A percentile compares a stretch with the other conserved stretches of the same genome.
These are phyloP conservation scores for Vanacampus margaritifer DNA, from an alignment of 2,113 vertebrate genomes.

Conservation along the genomic window DNA sequence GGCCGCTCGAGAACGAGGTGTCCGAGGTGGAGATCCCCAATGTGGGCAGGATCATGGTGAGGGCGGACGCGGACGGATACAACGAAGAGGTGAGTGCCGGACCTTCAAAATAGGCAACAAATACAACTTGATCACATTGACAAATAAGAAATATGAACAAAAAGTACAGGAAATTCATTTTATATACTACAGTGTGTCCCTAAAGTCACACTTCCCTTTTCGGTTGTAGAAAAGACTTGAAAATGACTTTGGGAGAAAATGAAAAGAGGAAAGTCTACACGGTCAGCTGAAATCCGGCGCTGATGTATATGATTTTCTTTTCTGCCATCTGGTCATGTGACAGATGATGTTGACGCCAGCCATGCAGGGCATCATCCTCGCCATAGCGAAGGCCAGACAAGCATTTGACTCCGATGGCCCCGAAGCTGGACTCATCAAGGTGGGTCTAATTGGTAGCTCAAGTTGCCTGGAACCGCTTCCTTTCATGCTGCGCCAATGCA, in stretches of 20 bases:
- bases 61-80: conserved; percentile 90
- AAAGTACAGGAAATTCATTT: too few species aligned
- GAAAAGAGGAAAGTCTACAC: too few species aligned
- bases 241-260: background rate
- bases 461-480: background rate
- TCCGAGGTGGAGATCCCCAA: conserved; percentile 95
- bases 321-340: background rate
- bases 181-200: too few species aligned
- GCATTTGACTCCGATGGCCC: conserved; percentile 91
- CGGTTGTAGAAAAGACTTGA: background rate
- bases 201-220: too few species aligned
- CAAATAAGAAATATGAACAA: too few species aligned
- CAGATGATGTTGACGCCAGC: conserved; percentile 97
- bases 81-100: conserved; percentile 86
- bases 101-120: background rate
- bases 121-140: background rate
- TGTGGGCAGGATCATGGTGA: conserved; percentile 91
- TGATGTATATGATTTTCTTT: too few species aligned
- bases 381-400: conserved; percentile 92
- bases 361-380: conserved; percentile 97
- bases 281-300: too few species aligned
- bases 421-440: conserved; percentile 96
- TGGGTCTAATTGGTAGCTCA: conserved; percentile 48
- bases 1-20: conserved; percentile 75
- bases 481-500: background rate